These are phyloP conservation scores for Takifugu bimaculatus DNA, from an alignment of 2,113 vertebrate genomes.

Conservation along the genomic window DNA sequence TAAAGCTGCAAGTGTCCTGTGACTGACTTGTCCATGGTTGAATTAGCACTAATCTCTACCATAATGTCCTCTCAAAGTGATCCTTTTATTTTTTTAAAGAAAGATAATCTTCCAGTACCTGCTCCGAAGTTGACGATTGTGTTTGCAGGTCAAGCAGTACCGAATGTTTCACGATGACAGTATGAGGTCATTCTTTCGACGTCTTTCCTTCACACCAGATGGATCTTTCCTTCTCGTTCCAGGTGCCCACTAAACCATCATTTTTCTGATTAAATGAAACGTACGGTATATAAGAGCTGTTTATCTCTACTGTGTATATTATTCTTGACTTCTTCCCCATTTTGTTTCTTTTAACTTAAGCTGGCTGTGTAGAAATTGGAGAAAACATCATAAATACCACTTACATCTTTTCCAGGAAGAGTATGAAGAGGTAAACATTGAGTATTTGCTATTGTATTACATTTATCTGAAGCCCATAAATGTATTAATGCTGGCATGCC, in stretches of 20 bases:
- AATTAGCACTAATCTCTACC: no score
- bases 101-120: neutral
- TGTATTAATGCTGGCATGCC: neutral
- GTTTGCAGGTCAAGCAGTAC: constrained; percentile 82
- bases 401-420: constrained; percentile 91
- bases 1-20: no score
- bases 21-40: no score
- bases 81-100: neutral
- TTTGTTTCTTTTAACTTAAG: constrained; percentile 63
- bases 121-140: neutral
- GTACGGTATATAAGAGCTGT: neutral
- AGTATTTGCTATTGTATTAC: neutral
- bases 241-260: constrained; percentile 63
- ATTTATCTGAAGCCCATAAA: neutral
- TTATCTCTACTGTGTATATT: no score
- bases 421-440: constrained; percentile 83
- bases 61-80: no score
- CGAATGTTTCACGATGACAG: constrained; percentile 97
- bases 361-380: constrained; percentile 92
- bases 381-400: constrained; percentile 95
- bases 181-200: constrained; percentile 96
- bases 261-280: neutral
- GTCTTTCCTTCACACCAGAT: constrained; percentile 92
- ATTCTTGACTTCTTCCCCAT: neutral
- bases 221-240: constrained; percentile 90